Evolutionary conservation across 1,140 invertebrate species (phyloP).

Genomic region (Zaprionus davidi): DNA sequence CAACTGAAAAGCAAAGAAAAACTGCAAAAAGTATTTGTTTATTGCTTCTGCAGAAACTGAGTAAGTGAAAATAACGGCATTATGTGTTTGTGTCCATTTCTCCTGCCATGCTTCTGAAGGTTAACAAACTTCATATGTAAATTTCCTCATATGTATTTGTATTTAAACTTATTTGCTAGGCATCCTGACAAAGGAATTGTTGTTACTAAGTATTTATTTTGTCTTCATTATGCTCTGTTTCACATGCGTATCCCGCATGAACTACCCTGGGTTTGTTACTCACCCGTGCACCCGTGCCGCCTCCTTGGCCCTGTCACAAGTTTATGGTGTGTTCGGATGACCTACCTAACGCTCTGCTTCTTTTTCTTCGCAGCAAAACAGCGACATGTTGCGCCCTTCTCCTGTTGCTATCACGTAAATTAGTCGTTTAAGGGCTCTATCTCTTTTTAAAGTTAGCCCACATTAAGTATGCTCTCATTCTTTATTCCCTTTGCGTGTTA

Average conservation of each 20-base stretch:
- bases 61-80: conserved; percentile 26
- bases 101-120: neutral
- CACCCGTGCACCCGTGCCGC: conserved; percentile 9
- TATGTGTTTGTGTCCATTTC: conserved; percentile 16
- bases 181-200: conserved; percentile 21
- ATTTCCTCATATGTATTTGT: neutral
- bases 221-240: conserved; percentile 39
- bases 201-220: conserved; percentile 34
- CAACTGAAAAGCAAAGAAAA: neutral
- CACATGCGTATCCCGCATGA: conserved; percentile 20
- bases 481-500: conserved; percentile 33
- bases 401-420: conserved; percentile 16
- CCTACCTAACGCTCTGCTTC: conserved; percentile 26
- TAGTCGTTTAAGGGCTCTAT: neutral
- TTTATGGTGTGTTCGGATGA: conserved; percentile 35
- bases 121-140: neutral
- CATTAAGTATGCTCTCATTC: neutral
- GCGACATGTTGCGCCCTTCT: conserved; percentile 21
- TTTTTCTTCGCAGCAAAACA: conserved; percentile 8
- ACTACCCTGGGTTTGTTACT: conserved; percentile 47
- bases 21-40: neutral
- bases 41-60: conserved; percentile 5
- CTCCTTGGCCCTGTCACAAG: conserved; percentile 4
- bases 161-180: conserved; percentile 5
- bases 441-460: neutral